Evolutionary conservation across 2,113 vertebrate genomes (phyloP).

Genomic region (Melanerpes formicivorus): DNA sequence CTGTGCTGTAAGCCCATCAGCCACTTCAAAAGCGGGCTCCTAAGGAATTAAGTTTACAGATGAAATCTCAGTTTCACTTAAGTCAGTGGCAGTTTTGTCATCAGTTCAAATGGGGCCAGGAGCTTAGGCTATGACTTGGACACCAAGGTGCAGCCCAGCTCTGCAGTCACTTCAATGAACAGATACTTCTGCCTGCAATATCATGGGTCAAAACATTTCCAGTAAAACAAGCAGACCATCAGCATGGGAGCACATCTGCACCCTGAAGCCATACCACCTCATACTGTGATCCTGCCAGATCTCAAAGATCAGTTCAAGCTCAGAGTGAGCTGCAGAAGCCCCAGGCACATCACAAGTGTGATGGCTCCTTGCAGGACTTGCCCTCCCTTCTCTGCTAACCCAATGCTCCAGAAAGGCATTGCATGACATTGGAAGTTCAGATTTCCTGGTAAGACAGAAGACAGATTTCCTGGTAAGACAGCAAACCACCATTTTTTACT

Average conservation of each 20-base stretch:
- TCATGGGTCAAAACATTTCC: not conserved
- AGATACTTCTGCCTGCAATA: not conserved
- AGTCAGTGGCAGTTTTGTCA: not conserved
- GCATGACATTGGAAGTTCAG: accelerated
- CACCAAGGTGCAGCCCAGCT: not conserved
- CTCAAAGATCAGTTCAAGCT: not conserved
- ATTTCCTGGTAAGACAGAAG: not conserved
- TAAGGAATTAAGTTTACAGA: not conserved
- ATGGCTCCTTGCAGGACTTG: accelerated
- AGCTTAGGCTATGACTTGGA: not conserved
- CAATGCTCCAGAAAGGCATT: not conserved
- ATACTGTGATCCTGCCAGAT: accelerated
- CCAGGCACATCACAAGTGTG: not conserved
- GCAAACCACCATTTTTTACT: accelerated
- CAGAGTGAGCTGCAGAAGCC: not conserved
- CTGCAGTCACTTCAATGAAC: not conserved
- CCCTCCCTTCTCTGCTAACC: not conserved
- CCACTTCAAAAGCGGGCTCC: not conserved
- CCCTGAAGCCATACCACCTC: not conserved
- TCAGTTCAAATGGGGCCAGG: not conserved
- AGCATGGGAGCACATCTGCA: accelerated
- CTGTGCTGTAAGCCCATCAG: not conserved
- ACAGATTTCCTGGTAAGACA: not conserved
- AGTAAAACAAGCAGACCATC: not conserved
- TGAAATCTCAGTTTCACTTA: not conserved